A percentile compares a stretch with the other conserved stretches of the same genome.
These are phyloP conservation scores for Callyntrura guangdongensis DNA, from an alignment of 2,888 invertebrate genomes.

Conservation along the genomic window DNA sequence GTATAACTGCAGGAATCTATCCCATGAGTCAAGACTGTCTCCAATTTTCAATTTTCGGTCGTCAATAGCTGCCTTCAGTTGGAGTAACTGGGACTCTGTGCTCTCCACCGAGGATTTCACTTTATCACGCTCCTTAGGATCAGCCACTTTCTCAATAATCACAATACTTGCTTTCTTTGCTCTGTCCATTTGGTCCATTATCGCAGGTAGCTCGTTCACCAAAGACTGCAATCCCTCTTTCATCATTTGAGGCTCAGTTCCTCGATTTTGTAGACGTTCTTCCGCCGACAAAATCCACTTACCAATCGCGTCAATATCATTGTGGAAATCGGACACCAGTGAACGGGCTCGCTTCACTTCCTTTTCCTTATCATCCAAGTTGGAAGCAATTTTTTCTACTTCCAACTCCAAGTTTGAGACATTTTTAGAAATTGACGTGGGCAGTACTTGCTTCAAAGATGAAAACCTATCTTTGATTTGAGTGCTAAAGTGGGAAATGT, in stretches of 20 bases:
- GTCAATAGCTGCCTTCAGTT: constrained; percentile 92
- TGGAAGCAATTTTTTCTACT: constrained; percentile 91
- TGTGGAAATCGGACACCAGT: constrained; percentile 92
- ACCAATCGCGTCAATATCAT: constrained; percentile 93
- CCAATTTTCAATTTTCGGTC: constrained; percentile 94
- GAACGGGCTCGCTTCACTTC: constrained; percentile 95
- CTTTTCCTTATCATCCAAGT: constrained; percentile 95
- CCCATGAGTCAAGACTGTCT: constrained; percentile 95
- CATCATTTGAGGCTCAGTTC: constrained; percentile 91
- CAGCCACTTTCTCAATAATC: constrained; percentile 92
- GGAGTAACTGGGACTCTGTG: constrained; percentile 92
- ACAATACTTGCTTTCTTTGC: constrained; percentile 92
- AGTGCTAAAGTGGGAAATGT: constrained; percentile 80
- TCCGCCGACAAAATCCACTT: constrained; percentile 94
- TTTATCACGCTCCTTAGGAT: constrained; percentile 91
- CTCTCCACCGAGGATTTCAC: constrained; percentile 92
- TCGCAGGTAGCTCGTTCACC: constrained; percentile 85
- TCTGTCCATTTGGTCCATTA: constrained; percentile 92
- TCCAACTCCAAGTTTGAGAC: constrained; percentile 93
- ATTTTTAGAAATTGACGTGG: constrained; percentile 82
- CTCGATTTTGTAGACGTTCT: constrained; percentile 91
- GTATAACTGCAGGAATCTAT: constrained; percentile 93
- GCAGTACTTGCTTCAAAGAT: constrained; percentile 83
- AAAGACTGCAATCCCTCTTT: constrained; percentile 90
- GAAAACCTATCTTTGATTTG: constrained; percentile 83